Evolutionary conservation across 2,888 invertebrate species (phyloP).

Genomic region (Seladonia tumulorum): DNA sequence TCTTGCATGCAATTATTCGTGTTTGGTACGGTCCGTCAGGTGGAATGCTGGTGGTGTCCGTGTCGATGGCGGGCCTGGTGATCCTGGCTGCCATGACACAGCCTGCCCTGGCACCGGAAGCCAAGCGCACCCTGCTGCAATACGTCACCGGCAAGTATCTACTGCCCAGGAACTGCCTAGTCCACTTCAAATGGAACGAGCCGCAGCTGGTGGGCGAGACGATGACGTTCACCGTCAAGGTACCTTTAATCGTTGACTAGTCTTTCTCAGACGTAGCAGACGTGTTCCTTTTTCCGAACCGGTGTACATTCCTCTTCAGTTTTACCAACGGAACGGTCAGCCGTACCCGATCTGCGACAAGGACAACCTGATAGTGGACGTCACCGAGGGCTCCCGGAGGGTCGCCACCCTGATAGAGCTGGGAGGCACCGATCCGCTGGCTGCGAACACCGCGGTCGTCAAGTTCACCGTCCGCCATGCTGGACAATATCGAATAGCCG

Average conservation of each 20-base stretch:
- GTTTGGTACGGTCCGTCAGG: constrained; percentile 85
- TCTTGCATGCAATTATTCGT: constrained; percentile 35
- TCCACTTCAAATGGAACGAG: constrained; percentile 96
- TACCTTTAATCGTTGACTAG: constrained; percentile 70
- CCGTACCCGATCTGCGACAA: constrained; percentile 97
- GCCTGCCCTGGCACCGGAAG: constrained; percentile 95
- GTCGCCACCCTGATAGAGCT: constrained; percentile 94
- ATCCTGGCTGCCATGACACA: constrained; percentile 96
- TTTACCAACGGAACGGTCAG: constrained; percentile 96
- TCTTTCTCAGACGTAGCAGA: not conserved
- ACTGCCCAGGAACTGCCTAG: constrained; percentile 93
- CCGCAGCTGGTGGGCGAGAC: constrained; percentile 95
- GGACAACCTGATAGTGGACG: constrained; percentile 94
- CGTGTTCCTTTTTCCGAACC: not conserved
- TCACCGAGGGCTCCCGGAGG: constrained; percentile 93
- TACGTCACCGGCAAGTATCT: constrained; percentile 97
- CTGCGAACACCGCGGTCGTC: constrained; percentile 94
- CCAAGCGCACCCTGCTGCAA: constrained; percentile 94
- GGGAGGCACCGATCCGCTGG: constrained; percentile 93
- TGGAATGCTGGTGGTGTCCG: constrained; percentile 95
- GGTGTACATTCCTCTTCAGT: constrained; percentile 84
- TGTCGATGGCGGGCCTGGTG: constrained; percentile 94
- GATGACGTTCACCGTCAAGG: constrained; percentile 94
- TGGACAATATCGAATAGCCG: constrained; percentile 94
- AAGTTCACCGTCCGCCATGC: constrained; percentile 97